Conservation (phyloP, 2,113 vertebrate species). For the Ramphastos sulfuratus region DNA sequence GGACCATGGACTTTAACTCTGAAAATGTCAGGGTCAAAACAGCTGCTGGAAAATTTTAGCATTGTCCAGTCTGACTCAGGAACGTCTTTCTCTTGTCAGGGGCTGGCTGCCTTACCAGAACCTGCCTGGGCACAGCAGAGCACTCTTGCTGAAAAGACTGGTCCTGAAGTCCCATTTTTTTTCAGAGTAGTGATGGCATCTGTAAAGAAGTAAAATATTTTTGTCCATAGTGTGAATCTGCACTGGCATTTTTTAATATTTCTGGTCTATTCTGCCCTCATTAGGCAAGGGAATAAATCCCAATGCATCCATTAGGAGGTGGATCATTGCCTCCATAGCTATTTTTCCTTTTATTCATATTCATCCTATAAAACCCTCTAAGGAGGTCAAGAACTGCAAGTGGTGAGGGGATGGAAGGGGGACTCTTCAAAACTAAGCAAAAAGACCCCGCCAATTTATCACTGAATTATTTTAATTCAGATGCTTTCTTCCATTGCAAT, state of each 20-base stretch:
- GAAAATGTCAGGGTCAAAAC: neutral
- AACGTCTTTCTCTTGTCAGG: neutral
- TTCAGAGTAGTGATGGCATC: neutral
- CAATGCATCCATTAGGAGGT: conserved; percentile 9
- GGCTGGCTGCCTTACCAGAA: neutral
- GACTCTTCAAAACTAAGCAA: conserved; percentile 29
- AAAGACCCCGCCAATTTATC: conserved; percentile 13
- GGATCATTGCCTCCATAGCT: neutral
- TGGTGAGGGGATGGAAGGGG: neutral
- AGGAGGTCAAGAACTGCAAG: conserved; percentile 41
- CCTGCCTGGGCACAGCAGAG: neutral
- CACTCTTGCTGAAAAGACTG: neutral
- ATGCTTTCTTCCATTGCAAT: conserved; percentile 37
- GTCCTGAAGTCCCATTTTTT: neutral
- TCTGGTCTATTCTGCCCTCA: neutral
- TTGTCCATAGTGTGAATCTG: neutral
- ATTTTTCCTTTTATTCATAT: neutral
- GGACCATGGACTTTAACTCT: neutral
- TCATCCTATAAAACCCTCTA: neutral
- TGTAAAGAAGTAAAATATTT: neutral
- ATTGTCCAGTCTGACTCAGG: neutral
- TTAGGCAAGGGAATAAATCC: conserved; percentile 15
- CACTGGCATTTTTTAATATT: neutral
- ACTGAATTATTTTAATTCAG: conserved; percentile 42
- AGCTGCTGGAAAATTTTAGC: neutral